Evolutionary conservation across 2,113 vertebrate genomes (phyloP).

Genomic region (Xiphophorus couchianus): DNA sequence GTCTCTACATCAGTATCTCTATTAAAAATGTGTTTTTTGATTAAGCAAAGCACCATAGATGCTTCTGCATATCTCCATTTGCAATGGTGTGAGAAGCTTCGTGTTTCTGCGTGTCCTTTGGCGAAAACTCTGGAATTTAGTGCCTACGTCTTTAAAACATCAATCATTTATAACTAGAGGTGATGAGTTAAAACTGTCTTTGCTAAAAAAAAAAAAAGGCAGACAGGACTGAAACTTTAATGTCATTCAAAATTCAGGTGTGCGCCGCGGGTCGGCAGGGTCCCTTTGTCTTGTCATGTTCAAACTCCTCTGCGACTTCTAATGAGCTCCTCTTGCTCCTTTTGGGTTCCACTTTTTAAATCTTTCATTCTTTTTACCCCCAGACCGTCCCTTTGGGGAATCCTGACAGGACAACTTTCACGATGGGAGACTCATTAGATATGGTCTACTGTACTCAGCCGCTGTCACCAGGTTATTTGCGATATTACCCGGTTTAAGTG

Average conservation of each 20-base stretch:
- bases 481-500: background rate
- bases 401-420: background rate
- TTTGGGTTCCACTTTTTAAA: background rate
- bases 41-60: background rate
- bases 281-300: conserved; percentile 1
- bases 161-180: background rate
- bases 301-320: background rate
- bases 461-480: background rate
- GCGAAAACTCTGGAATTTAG: background rate
- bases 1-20: too few species aligned
- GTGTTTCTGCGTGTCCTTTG: background rate
- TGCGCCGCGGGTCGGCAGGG: background rate
- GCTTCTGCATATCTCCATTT: background rate
- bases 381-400: background rate
- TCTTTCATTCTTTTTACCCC: background rate
- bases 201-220: background rate
- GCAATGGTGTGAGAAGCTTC: background rate
- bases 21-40: background rate
- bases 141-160: background rate
- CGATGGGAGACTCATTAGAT: background rate
- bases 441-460: background rate
- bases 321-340: background rate
- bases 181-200: background rate
- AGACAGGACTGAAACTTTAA: background rate
- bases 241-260: conserved; percentile 1